Base-by-base conservation (phyloP, 2,797 vertebrate species). In the Centropyge bicolor region DNA sequence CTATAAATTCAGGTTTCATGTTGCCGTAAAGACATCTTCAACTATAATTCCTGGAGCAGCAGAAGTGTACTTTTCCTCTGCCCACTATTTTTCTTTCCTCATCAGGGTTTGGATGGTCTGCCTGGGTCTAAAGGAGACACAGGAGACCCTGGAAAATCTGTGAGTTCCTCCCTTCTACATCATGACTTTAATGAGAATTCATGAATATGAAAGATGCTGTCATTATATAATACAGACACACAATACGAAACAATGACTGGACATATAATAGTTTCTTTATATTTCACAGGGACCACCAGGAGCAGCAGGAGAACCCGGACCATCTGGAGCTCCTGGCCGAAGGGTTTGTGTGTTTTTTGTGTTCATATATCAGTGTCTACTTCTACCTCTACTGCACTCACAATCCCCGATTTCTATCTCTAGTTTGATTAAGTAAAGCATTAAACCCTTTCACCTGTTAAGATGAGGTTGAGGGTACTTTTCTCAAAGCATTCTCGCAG, bases 101-200 rank as follows among this genome's bases (percentile, higher is more conserved):
- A 16, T 79, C 74, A 99, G 98, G 98, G 98, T 80, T 94, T 98
- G 22, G 98, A 99, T 20, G 98, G 98, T 54, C 93, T 95, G 8
- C 72, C 95, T 2, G 98, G 98, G 41, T 94, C 97, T 86, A 99
- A 99, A 95, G 98, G 98, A 82, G 98, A 99, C 1, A 95, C 95
- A 0, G 98, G 98, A 8, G 98, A 99, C 52, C 81, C 97, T 19
- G 98, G 98, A 14, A 98, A 98, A 88, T 92, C 96, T 52, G 98
- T 99, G 89, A 96, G 97, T 48, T 22, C 27, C 45, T 59, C 8
- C 8, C 12, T 45, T 68, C 14, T 24, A 1, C 51, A 24, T 45
- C 59, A 66, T 4, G n/a, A 45, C 16, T 19, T 12, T 10, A 43
- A 20, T 63, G 11, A 11, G 13, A 51, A 52, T 43, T 56, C 9